phyloP scores from a whole-genome alignment of 2,113 vertebrate species.

The Dasypus novemcinctus region DNA sequence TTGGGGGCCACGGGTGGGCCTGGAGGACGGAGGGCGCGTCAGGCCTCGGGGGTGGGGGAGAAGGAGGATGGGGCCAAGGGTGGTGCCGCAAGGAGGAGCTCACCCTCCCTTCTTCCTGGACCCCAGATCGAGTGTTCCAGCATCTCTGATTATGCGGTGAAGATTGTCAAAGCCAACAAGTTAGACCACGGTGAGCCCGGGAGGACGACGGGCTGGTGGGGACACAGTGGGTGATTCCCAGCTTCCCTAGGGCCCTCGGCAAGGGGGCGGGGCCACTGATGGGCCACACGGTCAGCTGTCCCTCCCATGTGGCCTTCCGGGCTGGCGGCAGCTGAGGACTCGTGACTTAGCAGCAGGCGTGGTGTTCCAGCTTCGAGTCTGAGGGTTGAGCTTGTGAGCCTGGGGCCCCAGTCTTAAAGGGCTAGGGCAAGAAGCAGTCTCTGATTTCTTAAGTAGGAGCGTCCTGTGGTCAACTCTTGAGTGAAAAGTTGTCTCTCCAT shows the following conservation, averaged over 20 bases:
- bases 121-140: conserved; percentile 95
- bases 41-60: not conserved
- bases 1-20: not conserved
- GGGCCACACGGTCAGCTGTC: rapidly evolving
- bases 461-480: not conserved
- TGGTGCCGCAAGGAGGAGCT: not conserved
- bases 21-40: not conserved
- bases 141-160: conserved; percentile 95
- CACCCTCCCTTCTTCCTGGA: conserved; percentile 9
- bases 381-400: rapidly evolving
- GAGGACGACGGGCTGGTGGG: not conserved
- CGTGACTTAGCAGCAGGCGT: not conserved
- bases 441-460: not conserved
- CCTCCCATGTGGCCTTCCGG: not conserved
- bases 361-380: not conserved
- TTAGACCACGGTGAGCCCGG: conserved; percentile 90
- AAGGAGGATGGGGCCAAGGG: rapidly evolving
- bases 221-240: not conserved
- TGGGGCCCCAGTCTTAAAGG: not conserved
- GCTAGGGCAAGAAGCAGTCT: not conserved
- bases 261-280: not conserved
- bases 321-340: not conserved
- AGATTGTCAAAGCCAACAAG: conserved; percentile 96
- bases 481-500: rapidly evolving
- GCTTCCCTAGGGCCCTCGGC: not conserved